A percentile compares a stretch with the other conserved stretches of the same genome.
These are phyloP conservation scores for Zaprionus taronus DNA, from an alignment of 1,140 invertebrate genomes.

Conservation along the genomic window DNA sequence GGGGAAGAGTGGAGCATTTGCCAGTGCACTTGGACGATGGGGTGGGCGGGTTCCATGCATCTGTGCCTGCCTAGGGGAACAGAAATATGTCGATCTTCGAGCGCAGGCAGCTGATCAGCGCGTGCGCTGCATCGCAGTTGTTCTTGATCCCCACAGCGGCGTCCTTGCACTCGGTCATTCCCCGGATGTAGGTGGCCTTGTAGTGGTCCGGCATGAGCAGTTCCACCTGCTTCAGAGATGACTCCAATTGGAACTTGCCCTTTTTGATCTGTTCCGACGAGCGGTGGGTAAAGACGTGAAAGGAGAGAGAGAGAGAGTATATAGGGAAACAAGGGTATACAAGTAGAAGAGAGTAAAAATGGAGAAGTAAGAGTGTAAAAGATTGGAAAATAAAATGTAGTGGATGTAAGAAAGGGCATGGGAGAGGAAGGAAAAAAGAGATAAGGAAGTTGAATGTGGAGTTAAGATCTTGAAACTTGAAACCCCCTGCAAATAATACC, in stretches of 20 bases:
- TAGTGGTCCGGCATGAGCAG: conserved; percentile 72
- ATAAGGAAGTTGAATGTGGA: no score
- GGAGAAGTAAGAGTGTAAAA: no score
- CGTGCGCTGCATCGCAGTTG: conserved; percentile 71
- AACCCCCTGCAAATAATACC: no score
- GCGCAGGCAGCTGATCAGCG: conserved; percentile 65
- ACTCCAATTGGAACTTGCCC: conserved; percentile 74
- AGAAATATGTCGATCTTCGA: conserved; percentile 68
- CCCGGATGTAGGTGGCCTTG: conserved; percentile 63
- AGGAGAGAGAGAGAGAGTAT: no score
- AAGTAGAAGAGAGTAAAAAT: no score
- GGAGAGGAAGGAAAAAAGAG: no score
- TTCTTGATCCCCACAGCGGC: conserved; percentile 70
- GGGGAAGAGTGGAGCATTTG: conserved; percentile 13
- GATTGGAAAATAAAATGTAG: no score
- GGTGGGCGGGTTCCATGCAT: background rate
- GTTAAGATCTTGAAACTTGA: no score
- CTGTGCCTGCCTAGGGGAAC: conserved; percentile 57
- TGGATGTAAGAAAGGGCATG: no score
- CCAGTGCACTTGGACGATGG: background rate
- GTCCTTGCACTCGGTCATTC: conserved; percentile 68
- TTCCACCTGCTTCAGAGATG: conserved; percentile 75
- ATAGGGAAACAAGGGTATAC: no score
- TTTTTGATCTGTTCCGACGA: conserved; percentile 70
- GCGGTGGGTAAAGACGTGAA: no score